Evolutionary conservation across 2,888 invertebrate genomes (phyloP).

Genomic region (Spisula subtruncata): DNA sequence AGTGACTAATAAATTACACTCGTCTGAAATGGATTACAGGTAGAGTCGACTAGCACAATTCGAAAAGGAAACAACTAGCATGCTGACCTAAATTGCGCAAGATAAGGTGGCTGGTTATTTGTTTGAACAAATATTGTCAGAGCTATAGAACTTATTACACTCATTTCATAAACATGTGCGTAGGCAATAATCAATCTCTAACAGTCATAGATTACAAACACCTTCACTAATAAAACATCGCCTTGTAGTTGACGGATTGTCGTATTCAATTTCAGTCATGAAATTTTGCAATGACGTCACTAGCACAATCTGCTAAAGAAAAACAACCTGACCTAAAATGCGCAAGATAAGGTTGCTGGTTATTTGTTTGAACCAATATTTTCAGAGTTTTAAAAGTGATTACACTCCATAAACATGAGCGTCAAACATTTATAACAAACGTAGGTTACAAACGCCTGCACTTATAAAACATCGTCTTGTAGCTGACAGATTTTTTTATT

Average conservation of each 20-base stretch:
- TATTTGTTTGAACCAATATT: no score
- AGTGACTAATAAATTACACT: neutral
- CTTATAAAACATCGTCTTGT: neutral
- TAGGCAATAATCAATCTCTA: neutral
- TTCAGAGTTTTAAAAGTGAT: no score
- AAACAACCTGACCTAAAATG: no score
- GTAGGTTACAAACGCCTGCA: neutral
- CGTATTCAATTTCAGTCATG: slow-evolving; percentile 6
- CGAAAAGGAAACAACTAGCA: neutral
- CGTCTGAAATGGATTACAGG: neutral
- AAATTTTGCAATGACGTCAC: neutral
- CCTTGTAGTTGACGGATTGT: neutral
- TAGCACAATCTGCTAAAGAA: no score
- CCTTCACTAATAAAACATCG: slow-evolving; percentile 9
- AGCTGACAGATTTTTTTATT: neutral
- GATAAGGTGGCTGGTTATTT: neutral
- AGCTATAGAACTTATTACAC: neutral
- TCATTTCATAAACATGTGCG: neutral
- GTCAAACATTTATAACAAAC: neutral
- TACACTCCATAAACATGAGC: no score
- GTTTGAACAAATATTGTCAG: neutral
- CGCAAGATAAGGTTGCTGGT: no score
- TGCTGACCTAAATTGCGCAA: neutral
- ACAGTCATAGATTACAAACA: no score
- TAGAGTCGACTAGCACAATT: neutral